Evolutionary conservation across 1,140 invertebrate genomes (phyloP).

Genomic region (Lordiphosa mommai): DNA sequence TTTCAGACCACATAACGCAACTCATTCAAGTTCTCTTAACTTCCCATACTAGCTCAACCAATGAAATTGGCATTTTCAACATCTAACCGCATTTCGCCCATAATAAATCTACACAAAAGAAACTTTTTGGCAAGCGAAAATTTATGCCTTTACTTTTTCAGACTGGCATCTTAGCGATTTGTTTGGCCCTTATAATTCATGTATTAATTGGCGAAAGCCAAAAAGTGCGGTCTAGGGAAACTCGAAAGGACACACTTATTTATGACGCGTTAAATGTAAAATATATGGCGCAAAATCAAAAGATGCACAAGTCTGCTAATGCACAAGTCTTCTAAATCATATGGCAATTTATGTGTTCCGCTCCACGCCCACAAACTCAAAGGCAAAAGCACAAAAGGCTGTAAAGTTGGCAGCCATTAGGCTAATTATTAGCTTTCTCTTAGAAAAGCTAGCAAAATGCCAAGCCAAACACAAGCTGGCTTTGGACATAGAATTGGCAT

Average conservation of each 20-base stretch:
- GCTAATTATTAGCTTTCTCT: constrained; percentile 57
- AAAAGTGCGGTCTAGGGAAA: constrained; percentile 9
- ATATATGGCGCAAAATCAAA: constrained; percentile 72
- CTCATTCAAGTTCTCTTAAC: constrained; percentile 9
- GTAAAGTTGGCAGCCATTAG: constrained; percentile 60
- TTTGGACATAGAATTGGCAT: constrained; percentile 19
- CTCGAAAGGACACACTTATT: constrained; percentile 46
- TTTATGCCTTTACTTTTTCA: constrained; percentile 50
- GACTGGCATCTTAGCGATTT: constrained; percentile 57
- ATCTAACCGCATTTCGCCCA: constrained; percentile 62
- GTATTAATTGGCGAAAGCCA: constrained; percentile 68
- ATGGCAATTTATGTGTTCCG: constrained; percentile 36
- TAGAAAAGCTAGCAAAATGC: constrained; percentile 5
- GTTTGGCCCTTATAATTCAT: constrained; percentile 68
- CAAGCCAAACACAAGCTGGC: constrained; percentile 13
- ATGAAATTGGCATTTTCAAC: constrained; percentile 43
- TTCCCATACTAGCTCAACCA: background rate
- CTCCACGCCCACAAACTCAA: constrained; percentile 15
- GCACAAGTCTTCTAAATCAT: constrained; percentile 50
- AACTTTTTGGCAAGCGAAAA: constrained; percentile 66
- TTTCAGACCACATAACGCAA: constrained; percentile 3
- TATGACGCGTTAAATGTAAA: constrained; percentile 69
- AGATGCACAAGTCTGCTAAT: constrained; percentile 18
- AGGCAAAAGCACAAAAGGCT: constrained; percentile 15
- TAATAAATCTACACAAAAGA: constrained; percentile 64